Evolutionary conservation across 1,140 invertebrate genomes (phyloP).

Genomic region (Nephila pilipes): DNA sequence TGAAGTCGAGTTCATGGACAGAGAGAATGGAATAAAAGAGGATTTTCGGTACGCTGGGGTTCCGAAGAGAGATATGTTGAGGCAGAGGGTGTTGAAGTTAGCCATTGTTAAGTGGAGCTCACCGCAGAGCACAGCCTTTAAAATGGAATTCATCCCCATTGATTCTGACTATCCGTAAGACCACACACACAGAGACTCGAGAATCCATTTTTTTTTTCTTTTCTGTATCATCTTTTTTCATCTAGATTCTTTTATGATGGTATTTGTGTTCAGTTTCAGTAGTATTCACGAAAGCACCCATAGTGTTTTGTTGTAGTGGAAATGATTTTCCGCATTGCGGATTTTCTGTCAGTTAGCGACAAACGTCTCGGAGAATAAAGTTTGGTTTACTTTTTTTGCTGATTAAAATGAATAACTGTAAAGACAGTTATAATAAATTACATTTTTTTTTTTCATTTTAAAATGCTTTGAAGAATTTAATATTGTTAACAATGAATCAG

Average conservation of each 20-base stretch:
- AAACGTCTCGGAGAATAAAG: no score
- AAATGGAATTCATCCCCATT: slow-evolving; percentile 69
- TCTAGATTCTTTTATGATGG: slow-evolving; percentile 47
- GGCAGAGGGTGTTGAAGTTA: slow-evolving; percentile 49
- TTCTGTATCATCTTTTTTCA: slow-evolving; percentile 29
- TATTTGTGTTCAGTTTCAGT: slow-evolving; percentile 65
- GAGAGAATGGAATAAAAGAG: slow-evolving; percentile 60
- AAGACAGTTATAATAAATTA: no score
- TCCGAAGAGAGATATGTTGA: not conserved
- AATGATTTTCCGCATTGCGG: slow-evolving; percentile 50
- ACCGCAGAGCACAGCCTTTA: slow-evolving; percentile 62
- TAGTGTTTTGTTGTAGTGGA: slow-evolving; percentile 40
- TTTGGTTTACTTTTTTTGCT: no score
- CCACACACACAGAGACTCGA: slow-evolving; percentile 27
- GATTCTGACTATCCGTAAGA: slow-evolving; percentile 62
- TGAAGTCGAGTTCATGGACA: slow-evolving; percentile 6
- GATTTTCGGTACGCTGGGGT: slow-evolving; percentile 56
- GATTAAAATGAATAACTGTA: no score
- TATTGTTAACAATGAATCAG: no score
- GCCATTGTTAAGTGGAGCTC: slow-evolving; percentile 65
- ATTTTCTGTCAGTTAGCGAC: not conserved
- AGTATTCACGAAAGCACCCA: slow-evolving; percentile 7
- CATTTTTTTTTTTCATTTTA: no score
- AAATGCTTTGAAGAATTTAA: no score
- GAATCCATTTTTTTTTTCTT: not conserved